These are phyloP conservation scores for Chloebia gouldiae DNA, from an alignment of 2,113 vertebrate species.

Conservation along the genomic window DNA sequence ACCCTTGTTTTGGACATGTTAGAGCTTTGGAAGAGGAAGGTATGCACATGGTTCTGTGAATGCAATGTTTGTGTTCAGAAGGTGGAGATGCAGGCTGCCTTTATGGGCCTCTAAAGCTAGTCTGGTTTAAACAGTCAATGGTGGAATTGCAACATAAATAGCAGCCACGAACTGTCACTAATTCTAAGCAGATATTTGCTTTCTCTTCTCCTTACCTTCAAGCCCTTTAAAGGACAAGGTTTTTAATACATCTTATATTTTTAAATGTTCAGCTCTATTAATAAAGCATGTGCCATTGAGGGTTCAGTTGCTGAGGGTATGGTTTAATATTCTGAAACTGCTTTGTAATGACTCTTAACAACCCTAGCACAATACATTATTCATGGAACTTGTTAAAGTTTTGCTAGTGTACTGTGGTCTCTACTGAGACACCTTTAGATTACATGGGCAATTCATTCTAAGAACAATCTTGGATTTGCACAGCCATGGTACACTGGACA, in stretches of 20 bases:
- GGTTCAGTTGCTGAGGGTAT: background rate
- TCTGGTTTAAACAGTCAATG: constrained; percentile 47
- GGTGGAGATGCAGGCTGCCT: constrained; percentile 58
- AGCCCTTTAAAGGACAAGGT: constrained; percentile 35
- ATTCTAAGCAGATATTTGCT: constrained; percentile 42
- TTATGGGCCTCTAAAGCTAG: constrained; percentile 50
- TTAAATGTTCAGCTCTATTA: constrained; percentile 21
- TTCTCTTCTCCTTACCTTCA: constrained; percentile 48
- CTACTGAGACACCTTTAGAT: background rate
- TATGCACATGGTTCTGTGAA: constrained; percentile 52
- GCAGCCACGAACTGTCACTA: constrained; percentile 48
- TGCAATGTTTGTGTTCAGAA: constrained; percentile 30
- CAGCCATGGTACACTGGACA: background rate
- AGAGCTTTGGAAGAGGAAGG: constrained; percentile 73
- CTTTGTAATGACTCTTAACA: background rate
- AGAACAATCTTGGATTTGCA: background rate
- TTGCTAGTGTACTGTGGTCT: background rate
- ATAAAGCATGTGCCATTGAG: constrained; percentile 72
- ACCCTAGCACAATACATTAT: background rate
- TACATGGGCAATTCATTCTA: background rate
- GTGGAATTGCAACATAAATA: constrained; percentile 43
- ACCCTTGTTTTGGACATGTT: constrained; percentile 66
- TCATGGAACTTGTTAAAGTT: background rate
- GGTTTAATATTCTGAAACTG: background rate
- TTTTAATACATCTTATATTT: constrained; percentile 16